Percentiles rank a stretch among this genome's conserved stretches.
These are phyloP conservation scores for Ernsta delagoae DNA, from an alignment of 2,888 invertebrate species.

Conservation along the genomic window DNA sequence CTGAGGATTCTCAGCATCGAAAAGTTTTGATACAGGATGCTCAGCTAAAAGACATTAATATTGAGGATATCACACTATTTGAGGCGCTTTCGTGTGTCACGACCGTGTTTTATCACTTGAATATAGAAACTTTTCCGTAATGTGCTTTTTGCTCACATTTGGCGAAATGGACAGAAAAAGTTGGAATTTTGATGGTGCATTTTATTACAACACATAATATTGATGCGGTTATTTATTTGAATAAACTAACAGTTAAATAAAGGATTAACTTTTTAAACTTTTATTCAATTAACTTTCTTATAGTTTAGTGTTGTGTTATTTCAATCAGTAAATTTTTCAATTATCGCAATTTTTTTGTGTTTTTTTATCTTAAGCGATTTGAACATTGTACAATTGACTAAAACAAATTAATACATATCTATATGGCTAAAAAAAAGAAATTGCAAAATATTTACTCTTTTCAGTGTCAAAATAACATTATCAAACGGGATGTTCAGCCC, in stretches of 20 bases:
- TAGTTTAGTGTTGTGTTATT: too few species aligned
- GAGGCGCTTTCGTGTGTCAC: constrained; percentile 71
- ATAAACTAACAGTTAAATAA: too few species aligned
- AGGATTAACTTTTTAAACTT: too few species aligned
- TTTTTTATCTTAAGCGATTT: too few species aligned
- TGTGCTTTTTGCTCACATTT: constrained; percentile 24
- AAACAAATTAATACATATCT: too few species aligned
- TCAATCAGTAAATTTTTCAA: too few species aligned
- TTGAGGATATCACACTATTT: constrained; percentile 77
- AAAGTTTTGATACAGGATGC: constrained; percentile 82
- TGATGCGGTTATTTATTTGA: too few species aligned
- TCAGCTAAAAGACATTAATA: constrained; percentile 81
- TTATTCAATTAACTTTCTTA: too few species aligned
- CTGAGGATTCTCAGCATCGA: constrained; percentile 81
- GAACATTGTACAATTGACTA: too few species aligned
- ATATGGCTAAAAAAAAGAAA: too few species aligned
- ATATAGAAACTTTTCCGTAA: constrained; percentile 45
- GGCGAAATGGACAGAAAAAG: not conserved
- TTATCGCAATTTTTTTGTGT: too few species aligned
- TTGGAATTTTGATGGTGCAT: not conserved
- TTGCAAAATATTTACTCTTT: too few species aligned
- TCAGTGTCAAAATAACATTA: not conserved
- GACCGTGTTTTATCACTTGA: constrained; percentile 79
- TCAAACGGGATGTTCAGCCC: constrained; percentile 40
- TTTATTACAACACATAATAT: not conserved